Percentiles rank a stretch among this genome's conserved stretches.
Evolutionary conservation across 2,888 invertebrate species (phyloP).

Genomic region (Linnaemya vulpina): DNA sequence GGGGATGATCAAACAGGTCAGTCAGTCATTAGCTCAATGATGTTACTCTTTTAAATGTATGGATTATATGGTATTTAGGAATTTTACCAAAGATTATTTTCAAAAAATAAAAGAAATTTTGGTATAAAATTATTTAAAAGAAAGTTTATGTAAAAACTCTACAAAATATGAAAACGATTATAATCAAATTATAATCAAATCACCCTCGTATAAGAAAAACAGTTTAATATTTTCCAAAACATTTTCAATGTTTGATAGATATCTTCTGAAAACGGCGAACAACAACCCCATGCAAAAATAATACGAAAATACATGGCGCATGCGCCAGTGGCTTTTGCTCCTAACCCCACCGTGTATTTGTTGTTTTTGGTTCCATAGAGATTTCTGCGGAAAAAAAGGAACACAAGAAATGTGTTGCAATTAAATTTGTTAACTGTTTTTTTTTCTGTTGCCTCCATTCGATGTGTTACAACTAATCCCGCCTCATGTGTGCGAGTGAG

Average conservation of each 20-base stretch:
- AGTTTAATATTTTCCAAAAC: slow-evolving; percentile 29
- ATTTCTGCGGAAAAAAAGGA: slow-evolving; percentile 51
- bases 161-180: background rate
- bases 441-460: slow-evolving; percentile 29
- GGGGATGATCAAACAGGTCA: too few relatives aligned
- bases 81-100: too few relatives aligned
- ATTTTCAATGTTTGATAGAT: slow-evolving; percentile 58
- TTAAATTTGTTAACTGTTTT: slow-evolving; percentile 63
- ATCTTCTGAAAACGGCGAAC: slow-evolving; percentile 52
- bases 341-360: slow-evolving; percentile 28
- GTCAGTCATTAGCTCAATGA: too few relatives aligned
- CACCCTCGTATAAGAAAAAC: background rate
- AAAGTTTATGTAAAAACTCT: background rate
- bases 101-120: background rate
- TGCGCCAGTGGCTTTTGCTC: slow-evolving; percentile 60
- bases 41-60: too few relatives aligned
- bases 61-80: too few relatives aligned
- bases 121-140: background rate
- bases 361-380: slow-evolving; percentile 52
- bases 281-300: slow-evolving; percentile 9
- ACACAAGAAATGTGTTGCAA: slow-evolving; percentile 60
- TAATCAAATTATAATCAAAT: background rate
- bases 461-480: slow-evolving; percentile 2
- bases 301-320: slow-evolving; percentile 52
- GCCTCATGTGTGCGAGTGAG: slow-evolving; percentile 39